Conservation (phyloP, 2,888 invertebrate genomes). For the Sericinus montela region DNA sequence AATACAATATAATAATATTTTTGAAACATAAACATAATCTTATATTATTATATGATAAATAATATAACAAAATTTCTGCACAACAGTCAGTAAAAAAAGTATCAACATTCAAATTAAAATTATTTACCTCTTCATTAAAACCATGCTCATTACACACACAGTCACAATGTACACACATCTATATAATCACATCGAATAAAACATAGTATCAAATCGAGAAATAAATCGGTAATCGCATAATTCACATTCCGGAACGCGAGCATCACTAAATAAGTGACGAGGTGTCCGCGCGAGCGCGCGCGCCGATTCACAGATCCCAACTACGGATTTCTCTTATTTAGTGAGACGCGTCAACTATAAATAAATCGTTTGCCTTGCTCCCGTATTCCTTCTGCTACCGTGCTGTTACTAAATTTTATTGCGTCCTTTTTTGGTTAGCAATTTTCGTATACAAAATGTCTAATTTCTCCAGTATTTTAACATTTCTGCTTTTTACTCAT, state of each 20-base stretch:
- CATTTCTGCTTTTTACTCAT: too few species aligned
- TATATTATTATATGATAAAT: too few species aligned
- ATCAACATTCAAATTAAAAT: too few species aligned
- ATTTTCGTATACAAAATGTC: too few species aligned
- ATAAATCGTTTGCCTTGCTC: slow-evolving; percentile 13
- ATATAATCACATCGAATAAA: slow-evolving; percentile 3
- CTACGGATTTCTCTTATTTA: slow-evolving; percentile 17
- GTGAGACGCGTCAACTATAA: slow-evolving; percentile 7
- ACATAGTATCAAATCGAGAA: background rate
- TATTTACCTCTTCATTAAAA: slow-evolving; percentile 4
- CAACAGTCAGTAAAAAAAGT: too few species aligned
- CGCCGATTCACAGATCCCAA: slow-evolving; percentile 2
- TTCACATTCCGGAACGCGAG: background rate
- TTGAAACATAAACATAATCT: too few species aligned
- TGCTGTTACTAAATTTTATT: slow-evolving; percentile 1
- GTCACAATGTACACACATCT: slow-evolving; percentile 1
- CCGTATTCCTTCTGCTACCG: slow-evolving; percentile 6
- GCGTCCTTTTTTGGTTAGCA: slow-evolving; percentile 2
- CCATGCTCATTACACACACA: background rate
- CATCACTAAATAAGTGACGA: background rate
- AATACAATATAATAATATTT: too few species aligned
- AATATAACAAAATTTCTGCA: too few species aligned
- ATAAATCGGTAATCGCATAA: background rate
- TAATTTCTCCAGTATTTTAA: too few species aligned
- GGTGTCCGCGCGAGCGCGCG: slow-evolving; percentile 9